These are phyloP conservation scores for Pomatorhinus ruficollis DNA, from an alignment of 2,113 vertebrate genomes.

Conservation along the genomic window DNA sequence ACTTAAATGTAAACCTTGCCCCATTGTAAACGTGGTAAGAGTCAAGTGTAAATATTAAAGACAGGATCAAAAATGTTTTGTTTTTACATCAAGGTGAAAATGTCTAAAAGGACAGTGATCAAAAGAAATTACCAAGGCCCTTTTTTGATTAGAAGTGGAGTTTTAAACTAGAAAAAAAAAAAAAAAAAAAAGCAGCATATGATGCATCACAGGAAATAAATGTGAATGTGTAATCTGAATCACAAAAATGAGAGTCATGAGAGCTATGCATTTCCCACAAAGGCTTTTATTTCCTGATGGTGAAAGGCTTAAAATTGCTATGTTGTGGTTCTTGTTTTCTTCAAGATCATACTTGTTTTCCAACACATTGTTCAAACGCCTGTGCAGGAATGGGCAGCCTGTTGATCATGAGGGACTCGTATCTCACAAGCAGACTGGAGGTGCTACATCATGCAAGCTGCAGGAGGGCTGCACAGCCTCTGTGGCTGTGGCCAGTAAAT, in stretches of 20 bases:
- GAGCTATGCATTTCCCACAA: not conserved
- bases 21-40: not conserved
- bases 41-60: not conserved
- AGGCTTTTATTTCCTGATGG: not conserved
- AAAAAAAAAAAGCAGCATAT: too few species aligned
- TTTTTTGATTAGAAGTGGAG: not conserved
- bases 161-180: not conserved
- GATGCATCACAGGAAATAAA: not conserved
- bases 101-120: not conserved
- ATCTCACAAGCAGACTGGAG: not conserved
- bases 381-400: not conserved
- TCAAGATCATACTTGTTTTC: not conserved
- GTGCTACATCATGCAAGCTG: accelerated
- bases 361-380: accelerated
- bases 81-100: not conserved
- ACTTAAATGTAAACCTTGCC: not conserved
- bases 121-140: not conserved
- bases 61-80: not conserved
- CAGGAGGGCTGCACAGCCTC: not conserved
- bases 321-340: not conserved
- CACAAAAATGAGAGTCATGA: not conserved
- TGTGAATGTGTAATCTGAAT: not conserved
- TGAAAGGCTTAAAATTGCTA: not conserved
- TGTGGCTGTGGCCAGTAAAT: not conserved
- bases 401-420: accelerated